Conservation (phyloP, 2,888 invertebrate genomes). For the Xanthia icteritia region DNA sequence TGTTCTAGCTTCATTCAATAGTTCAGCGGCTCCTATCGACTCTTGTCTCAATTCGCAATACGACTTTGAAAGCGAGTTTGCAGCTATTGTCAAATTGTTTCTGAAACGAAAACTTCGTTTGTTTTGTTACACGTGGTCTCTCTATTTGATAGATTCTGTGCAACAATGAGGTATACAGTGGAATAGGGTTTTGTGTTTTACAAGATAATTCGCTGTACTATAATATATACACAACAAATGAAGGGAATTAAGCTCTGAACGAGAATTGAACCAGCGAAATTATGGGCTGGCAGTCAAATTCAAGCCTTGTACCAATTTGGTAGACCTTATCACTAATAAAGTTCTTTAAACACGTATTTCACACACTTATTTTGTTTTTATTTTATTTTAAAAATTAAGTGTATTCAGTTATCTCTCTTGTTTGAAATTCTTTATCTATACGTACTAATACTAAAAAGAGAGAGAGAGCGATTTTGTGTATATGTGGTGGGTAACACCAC, state of each 20-base stretch:
- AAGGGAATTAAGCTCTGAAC: background rate
- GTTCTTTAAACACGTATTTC: background rate
- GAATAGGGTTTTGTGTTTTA: background rate
- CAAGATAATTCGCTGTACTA: background rate
- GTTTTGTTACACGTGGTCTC: background rate
- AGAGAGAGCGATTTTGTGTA: no score
- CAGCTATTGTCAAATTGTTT: constrained; percentile 15
- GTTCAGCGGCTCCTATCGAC: constrained; percentile 30
- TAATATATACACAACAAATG: background rate
- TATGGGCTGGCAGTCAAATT: background rate
- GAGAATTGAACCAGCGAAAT: background rate
- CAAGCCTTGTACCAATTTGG: background rate
- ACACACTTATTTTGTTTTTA: no score
- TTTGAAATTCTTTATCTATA: background rate
- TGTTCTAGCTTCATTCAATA: constrained; percentile 42
- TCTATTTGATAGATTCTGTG: background rate
- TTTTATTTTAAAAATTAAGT: background rate
- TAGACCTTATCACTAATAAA: background rate
- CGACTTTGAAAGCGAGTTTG: constrained; percentile 19
- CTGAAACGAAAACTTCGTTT: constrained; percentile 1
- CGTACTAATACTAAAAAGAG: no score
- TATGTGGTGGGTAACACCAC: no score
- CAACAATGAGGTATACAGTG: background rate
- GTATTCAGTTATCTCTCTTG: background rate
- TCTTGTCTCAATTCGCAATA: constrained; percentile 28